Conservation (phyloP, 1,140 invertebrate species). For the Leptonema lineaticorne region DNA sequence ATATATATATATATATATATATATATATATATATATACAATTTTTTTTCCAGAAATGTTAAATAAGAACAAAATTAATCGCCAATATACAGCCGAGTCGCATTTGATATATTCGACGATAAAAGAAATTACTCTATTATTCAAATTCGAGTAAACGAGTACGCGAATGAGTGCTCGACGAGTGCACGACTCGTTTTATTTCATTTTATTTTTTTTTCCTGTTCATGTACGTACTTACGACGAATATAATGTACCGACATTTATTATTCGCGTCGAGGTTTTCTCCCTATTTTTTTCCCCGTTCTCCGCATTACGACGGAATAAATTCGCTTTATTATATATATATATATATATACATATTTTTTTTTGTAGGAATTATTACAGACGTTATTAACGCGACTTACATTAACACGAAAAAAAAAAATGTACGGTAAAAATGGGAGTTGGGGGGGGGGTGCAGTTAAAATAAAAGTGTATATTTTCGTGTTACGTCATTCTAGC, state of each 20-base stretch:
- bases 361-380: not conserved
- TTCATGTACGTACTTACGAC: too few relatives aligned
- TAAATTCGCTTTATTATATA: not conserved
- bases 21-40: too few relatives aligned
- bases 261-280: conserved; percentile 7
- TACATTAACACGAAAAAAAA: too few relatives aligned
- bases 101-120: conserved; percentile 13
- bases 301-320: not conserved
- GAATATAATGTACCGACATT: conserved; percentile 18
- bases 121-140: conserved; percentile 31
- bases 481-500: too few relatives aligned
- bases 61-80: not conserved
- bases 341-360: not conserved
- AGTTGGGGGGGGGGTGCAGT: too few relatives aligned
- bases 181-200: too few relatives aligned
- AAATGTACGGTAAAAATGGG: too few relatives aligned
- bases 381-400: not conserved
- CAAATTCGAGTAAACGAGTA: conserved; percentile 19
- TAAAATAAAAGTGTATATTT: too few relatives aligned
- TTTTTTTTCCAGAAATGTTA: too few relatives aligned
- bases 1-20: not conserved
- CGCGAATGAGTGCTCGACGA: too few relatives aligned
- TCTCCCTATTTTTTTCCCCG: not conserved
- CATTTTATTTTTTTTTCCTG: too few relatives aligned
- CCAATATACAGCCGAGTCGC: not conserved